A percentile compares a stretch with the other conserved stretches of the same genome.
Evolutionary conservation across 2,113 vertebrate species (phyloP).

Genomic region (Phrynosoma blainvillii): DNA sequence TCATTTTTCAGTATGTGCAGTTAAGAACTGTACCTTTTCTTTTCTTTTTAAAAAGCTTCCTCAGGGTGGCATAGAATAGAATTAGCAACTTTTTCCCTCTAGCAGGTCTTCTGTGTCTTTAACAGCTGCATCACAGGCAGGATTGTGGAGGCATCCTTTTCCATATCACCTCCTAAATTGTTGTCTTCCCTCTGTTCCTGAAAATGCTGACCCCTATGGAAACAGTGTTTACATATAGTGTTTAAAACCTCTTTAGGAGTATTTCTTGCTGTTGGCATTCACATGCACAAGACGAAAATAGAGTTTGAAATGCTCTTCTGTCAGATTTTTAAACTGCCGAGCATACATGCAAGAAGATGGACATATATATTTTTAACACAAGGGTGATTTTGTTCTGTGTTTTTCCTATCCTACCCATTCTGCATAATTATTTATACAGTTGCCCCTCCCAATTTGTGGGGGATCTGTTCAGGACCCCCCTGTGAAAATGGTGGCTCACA

Average conservation of each 20-base stretch:
- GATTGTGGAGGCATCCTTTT: background rate
- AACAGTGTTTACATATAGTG: background rate
- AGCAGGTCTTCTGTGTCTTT: background rate
- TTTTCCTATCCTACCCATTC: too few species aligned
- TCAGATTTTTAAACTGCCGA: background rate
- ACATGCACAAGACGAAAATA: background rate
- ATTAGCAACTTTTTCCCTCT: too few species aligned
- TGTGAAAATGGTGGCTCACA: too few species aligned
- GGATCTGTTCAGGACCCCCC: too few species aligned
- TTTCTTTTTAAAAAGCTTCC: background rate
- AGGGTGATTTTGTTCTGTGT: too few species aligned
- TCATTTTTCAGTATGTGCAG: too few species aligned
- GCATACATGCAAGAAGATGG: background rate
- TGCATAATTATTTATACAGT: too few species aligned
- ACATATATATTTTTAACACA: too few species aligned
- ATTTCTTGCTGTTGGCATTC: background rate
- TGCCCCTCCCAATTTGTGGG: too few species aligned
- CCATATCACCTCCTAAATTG: background rate
- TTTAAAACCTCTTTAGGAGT: background rate
- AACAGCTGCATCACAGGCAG: background rate
- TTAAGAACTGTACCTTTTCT: background rate
- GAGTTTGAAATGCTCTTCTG: background rate
- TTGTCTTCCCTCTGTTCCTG: background rate
- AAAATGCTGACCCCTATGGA: background rate
- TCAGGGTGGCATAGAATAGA: too few species aligned